Evolutionary conservation across 35 echinoderm and acorn worm species (phyloP).

Genomic region (Diadema setosum): DNA sequence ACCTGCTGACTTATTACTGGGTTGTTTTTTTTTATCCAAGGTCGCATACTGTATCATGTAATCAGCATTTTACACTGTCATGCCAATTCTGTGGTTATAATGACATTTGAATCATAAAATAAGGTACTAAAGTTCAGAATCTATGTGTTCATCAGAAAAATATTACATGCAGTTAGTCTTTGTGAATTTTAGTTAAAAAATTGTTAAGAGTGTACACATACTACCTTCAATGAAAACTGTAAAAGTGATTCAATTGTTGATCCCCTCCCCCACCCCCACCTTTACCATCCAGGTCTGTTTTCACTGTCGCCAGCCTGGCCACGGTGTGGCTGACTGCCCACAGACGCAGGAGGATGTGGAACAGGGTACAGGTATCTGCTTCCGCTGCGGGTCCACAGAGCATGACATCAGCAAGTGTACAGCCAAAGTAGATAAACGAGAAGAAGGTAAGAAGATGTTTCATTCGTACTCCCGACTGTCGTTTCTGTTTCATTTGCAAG

Average conservation of each 20-base stretch:
- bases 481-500: too few relatives aligned
- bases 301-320: slow-evolving; percentile 70
- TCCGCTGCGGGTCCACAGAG: slow-evolving; percentile 71
- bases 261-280: too few relatives aligned
- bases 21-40: too few relatives aligned
- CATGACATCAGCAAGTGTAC: slow-evolving; percentile 54
- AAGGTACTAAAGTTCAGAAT: background rate
- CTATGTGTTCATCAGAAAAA: background rate
- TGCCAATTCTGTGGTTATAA: too few relatives aligned
- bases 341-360: slow-evolving; percentile 24
- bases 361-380: slow-evolving; percentile 72
- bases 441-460: slow-evolving; percentile 65
- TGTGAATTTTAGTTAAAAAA: background rate
- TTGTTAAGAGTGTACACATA: background rate
- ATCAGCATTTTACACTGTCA: too few relatives aligned
- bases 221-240: background rate
- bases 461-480: too few relatives aligned
- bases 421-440: slow-evolving; percentile 44
- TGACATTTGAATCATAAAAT: too few relatives aligned
- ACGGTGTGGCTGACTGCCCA: slow-evolving; percentile 77
- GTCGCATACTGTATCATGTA: too few relatives aligned
- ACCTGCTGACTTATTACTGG: too few relatives aligned
- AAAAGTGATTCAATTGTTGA: background rate
- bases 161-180: too few relatives aligned
- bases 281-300: slow-evolving; percentile 54